Evolutionary conservation across 1,140 invertebrate genomes (phyloP), one percentile per base, ranked within the genome.

Genomic region (Dinoponera quadriceps): DNA sequence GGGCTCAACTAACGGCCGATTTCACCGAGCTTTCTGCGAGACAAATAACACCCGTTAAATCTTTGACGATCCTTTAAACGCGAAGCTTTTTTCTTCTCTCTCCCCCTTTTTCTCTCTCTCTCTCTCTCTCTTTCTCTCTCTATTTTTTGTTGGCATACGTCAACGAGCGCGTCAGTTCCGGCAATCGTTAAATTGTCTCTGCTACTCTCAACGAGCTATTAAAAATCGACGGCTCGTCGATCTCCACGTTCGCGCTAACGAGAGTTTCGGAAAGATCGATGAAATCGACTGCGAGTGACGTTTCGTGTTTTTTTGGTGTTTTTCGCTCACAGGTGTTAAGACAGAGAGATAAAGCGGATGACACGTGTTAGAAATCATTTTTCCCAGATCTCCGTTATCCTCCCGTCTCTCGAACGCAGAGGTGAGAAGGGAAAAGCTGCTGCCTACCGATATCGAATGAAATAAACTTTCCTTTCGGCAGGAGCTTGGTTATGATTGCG

Each of bases 361-460:
- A 80, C 13, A 27, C 18, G 22, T 80, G 75, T 69, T 51, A 48
- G 59, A n/a, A 80, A 44, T 57, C 27, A 48, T 44, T 59, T 68
- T 71, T 55, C 11, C 27, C 63, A n/a, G 0, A 63, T 27, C 18
- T 20, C 5, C 20, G n/a, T 69, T 3, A 5, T 68, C 68, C 68
- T n/a, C 16, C 9, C 18, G 14, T 29, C 13, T 44, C 7, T 29
- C 18, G n/a, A 20, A 44, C 1, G 38, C 7, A 44, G 11, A 3
- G 38, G 22, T 16, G 55, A 27, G 29, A 75, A 75, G 38, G 69
- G 65, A 83, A 74, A 73, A 73, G 38, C 54, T 55, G 13, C 44
- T 49, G 51, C 33, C 22, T 33, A 29, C 63, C 59, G 69, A 87
- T 87, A 87, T 87, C 86, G 86, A 80, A 68, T 77, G 71, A 68